phyloP scores from a whole-genome alignment of 2,888 invertebrate genomes.

The Micoletzkya japonica region DNA sequence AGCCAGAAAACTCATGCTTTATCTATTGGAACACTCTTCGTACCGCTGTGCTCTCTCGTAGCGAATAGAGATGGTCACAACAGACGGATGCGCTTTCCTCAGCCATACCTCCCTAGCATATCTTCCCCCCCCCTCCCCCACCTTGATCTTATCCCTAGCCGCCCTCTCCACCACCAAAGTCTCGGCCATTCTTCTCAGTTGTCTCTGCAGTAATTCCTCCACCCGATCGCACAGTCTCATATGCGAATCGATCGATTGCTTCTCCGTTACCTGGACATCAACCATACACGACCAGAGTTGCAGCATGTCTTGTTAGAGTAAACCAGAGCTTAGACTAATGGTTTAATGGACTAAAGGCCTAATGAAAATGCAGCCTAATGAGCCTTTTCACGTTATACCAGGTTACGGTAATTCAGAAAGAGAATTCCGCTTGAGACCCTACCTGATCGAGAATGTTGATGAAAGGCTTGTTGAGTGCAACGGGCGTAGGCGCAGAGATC shows the following conservation, averaged over 20 bases:
- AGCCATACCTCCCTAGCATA: not conserved
- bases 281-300: too few species aligned
- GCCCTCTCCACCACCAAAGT: constrained; percentile 49
- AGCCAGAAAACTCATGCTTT: too few species aligned
- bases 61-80: too few species aligned
- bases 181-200: constrained; percentile 45
- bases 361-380: too few species aligned
- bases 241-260: constrained; percentile 48
- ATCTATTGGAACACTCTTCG: too few species aligned
- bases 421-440: not conserved
- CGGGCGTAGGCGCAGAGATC: constrained; percentile 52
- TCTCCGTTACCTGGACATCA: constrained; percentile 43
- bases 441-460: constrained; percentile 64
- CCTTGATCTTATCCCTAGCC: constrained; percentile 46
- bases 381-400: too few species aligned
- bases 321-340: too few species aligned
- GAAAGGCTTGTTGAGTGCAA: constrained; percentile 64
- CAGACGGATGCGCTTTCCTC: too few species aligned
- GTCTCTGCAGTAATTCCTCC: constrained; percentile 53
- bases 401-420: too few species aligned
- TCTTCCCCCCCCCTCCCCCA: not conserved
- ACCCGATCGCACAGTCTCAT: constrained; percentile 49
- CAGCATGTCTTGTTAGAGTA: too few species aligned
- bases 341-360: too few species aligned
- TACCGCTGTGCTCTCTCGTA: too few species aligned